Base-by-base conservation (phyloP, 2,888 invertebrate genomes). In the Ophioninae sp. region DNA sequence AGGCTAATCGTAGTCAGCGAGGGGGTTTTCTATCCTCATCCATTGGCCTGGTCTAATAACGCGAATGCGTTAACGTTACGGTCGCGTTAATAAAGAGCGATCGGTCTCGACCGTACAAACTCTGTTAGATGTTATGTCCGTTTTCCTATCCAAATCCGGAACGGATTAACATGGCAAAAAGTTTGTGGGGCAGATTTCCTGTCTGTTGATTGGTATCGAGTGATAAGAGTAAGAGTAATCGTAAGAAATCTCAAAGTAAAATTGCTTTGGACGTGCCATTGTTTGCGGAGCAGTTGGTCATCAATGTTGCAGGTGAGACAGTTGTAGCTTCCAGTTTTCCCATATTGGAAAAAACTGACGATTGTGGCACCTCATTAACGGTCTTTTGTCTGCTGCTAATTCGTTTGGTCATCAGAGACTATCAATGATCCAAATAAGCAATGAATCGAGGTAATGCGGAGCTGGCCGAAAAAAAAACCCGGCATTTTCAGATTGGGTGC, bases 71-170 rank as follows among this genome's bases (percentile, higher is more conserved):
- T 69, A 73, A 59, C 78, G 78, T 79, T 83, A 84, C 76, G 76
- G 79, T 81, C 84, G 59, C 81, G 75, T 81, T 81, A 79, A 84
- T 84, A 75, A 84, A 81, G 84, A 84, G 72, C 76, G 76, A 84
- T 84, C 81, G 81, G 56, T 81, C 74, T 67, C 61, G 39, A 51
- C 61, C 65, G 74, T 59, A 59, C 59, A 2, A 59, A 22, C 59
- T 20, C 59, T 17, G 6, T 13, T 17, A 51, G 13, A 51, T 17
- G 56, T 76, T 37, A 44, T 23, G 44, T 65, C 41, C 63, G 78
- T 78, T 63, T 71, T 71, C 74, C 58, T 61, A n/a, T 64, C 64
- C 69, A 44, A 56, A 20, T 22, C 22, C 10, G 65, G 6, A 44
- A 77, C 41, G 17, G 39, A 51, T 37, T 30, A 69, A 76, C 41